Evolutionary conservation across 2,113 vertebrate species (phyloP).

Genomic region (Columba livia): DNA sequence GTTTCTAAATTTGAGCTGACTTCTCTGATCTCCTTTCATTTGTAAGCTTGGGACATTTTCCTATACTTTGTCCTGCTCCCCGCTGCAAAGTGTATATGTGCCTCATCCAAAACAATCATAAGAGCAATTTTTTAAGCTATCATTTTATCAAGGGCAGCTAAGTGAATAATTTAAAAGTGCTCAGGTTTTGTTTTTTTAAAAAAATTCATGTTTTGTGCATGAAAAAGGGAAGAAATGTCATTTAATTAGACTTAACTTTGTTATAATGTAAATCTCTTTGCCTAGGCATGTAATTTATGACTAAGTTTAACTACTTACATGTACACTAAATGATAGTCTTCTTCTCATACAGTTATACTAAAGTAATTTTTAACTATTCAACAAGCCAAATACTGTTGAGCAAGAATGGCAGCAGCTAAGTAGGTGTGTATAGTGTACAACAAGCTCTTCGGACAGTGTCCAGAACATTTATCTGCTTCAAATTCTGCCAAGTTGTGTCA

Average conservation of each 20-base stretch:
- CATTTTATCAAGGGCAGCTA: neutral
- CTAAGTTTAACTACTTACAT: neutral
- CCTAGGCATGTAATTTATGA: neutral
- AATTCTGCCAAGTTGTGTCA: neutral
- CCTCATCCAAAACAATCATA: neutral
- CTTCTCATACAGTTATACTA: neutral
- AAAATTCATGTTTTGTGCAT: neutral
- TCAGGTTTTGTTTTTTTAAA: neutral
- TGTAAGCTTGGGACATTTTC: slow-evolving; percentile 27
- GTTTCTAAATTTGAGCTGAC: slow-evolving; percentile 9
- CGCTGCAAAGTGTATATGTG: slow-evolving; percentile 13
- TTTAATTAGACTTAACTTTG: neutral
- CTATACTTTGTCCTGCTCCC: neutral
- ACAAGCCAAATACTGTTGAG: neutral
- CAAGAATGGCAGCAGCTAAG: neutral
- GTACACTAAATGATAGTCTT: neutral
- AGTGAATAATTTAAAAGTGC: slow-evolving; percentile 39
- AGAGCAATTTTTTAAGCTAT: neutral
- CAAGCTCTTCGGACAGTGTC: neutral
- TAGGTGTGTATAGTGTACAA: neutral
- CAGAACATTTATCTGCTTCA: neutral
- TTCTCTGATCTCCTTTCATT: slow-evolving; percentile 40
- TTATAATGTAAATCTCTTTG: neutral
- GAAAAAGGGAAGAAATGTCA: neutral
- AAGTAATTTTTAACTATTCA: neutral